These are phyloP conservation scores for Limnephilus auricula DNA, from an alignment of 2,888 invertebrate species.

Conservation along the genomic window DNA sequence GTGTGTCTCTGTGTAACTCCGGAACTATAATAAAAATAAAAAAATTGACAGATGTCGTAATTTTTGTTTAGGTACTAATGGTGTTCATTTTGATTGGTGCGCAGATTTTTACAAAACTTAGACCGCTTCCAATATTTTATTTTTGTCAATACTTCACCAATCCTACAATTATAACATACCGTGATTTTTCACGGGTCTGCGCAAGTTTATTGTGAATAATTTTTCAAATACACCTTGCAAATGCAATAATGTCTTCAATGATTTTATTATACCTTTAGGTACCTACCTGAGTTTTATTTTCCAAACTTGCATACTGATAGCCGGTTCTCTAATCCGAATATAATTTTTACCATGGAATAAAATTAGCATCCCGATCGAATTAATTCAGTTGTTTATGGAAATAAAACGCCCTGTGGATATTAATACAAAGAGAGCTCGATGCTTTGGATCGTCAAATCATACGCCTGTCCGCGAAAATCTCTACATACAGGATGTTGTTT, in stretches of 20 bases:
- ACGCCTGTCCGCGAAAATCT: constrained; percentile 40
- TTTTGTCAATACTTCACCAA: no score
- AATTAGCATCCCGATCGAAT: constrained; percentile 55
- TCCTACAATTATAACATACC: no score
- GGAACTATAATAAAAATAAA: no score
- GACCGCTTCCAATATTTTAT: no score
- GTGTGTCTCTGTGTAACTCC: no score
- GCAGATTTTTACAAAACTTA: no score
- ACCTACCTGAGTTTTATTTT: not conserved
- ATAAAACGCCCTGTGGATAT: constrained; percentile 45
- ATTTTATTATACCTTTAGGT: not conserved
- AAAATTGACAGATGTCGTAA: no score
- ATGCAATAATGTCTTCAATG: not conserved
- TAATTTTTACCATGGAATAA: constrained; percentile 59
- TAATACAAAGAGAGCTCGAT: constrained; percentile 35
- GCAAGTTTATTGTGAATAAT: not conserved
- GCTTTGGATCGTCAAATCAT: constrained; percentile 43
- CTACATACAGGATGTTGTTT: constrained; percentile 3
- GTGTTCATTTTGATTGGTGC: no score
- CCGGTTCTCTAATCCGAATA: constrained; percentile 60
- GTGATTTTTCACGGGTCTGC: no score
- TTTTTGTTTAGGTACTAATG: no score
- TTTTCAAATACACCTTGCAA: constrained; percentile 7
- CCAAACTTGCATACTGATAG: constrained; percentile 7
- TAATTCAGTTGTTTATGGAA: constrained; percentile 50